Percentiles rank a stretch among this genome's conserved stretches.
phyloP scores from a whole-genome alignment of 2,797 vertebrate genomes.

The Paguma larvata region DNA sequence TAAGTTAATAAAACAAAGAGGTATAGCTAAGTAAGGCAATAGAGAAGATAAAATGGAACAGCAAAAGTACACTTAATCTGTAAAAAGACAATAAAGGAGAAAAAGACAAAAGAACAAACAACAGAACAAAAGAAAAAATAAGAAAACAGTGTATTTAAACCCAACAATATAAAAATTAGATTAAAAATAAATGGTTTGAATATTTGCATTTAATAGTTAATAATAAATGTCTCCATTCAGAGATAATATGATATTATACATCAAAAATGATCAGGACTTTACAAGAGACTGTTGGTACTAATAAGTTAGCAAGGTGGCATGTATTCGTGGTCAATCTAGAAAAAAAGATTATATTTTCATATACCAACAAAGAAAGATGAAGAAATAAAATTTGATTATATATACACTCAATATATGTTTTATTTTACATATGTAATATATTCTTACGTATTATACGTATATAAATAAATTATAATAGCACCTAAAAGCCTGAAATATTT shows the following conservation, averaged over 20 bases:
- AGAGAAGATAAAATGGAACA: not conserved
- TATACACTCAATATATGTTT: not conserved
- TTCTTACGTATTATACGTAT: not conserved
- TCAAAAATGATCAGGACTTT: not conserved
- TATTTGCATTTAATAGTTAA: conserved; percentile 14
- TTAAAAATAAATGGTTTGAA: conserved; percentile 6
- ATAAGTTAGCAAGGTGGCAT: not conserved
- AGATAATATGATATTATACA: not conserved
- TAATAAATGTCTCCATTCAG: not conserved
- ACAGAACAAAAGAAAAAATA: not conserved
- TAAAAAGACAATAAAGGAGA: not conserved
- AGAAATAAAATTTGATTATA: not conserved
- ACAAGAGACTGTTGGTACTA: not conserved
- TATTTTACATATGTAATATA: not conserved
- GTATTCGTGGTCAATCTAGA: not conserved
- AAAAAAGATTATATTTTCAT: not conserved
- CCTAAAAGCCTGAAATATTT: not conserved
- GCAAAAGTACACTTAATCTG: not conserved
- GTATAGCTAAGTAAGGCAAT: not conserved
- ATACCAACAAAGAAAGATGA: not conserved
- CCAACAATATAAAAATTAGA: not conserved
- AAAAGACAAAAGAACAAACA: not conserved
- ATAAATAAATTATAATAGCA: not conserved
- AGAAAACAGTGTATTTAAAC: not conserved
- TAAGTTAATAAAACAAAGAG: not conserved